phyloP scores from a whole-genome alignment of 2,888 invertebrate species.

The Drosophila longiperda region DNA sequence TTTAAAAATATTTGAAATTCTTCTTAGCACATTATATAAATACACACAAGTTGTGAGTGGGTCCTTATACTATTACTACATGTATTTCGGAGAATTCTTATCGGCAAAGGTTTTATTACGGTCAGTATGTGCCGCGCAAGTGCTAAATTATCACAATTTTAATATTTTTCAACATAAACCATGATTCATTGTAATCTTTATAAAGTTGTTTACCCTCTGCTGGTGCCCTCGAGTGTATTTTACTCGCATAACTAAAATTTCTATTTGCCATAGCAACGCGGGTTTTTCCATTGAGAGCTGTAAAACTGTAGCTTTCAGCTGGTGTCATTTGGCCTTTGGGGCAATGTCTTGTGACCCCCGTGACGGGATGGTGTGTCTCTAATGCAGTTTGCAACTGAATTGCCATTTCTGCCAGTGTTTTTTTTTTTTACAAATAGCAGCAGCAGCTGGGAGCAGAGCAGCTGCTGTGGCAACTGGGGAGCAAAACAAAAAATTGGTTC shows the following conservation, averaged over 20 bases:
- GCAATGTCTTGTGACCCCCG: conserved; percentile 30
- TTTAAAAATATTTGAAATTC: not conserved
- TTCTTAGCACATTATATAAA: not conserved
- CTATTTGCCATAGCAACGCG: not conserved
- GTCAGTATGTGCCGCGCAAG: no score
- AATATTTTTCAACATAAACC: not conserved
- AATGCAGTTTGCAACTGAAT: conserved; percentile 46
- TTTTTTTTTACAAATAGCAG: conserved; percentile 21
- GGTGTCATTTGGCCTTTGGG: conserved; percentile 12
- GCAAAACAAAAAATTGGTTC: conserved; percentile 41
- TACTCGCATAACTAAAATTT: not conserved
- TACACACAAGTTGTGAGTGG: not conserved
- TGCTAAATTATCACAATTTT: no score
- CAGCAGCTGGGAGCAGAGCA: conserved; percentile 1
- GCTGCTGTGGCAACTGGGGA: conserved; percentile 18
- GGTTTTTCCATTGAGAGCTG: not conserved
- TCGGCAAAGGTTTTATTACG: not conserved
- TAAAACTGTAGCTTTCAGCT: conserved; percentile 1
- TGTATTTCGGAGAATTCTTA: not conserved
- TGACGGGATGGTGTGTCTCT: not conserved
- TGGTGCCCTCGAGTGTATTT: not conserved
- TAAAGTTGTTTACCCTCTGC: not conserved
- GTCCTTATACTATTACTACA: not conserved
- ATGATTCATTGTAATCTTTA: not conserved
- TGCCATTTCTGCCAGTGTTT: conserved; percentile 33